These are phyloP conservation scores for Matsumurasca onukii DNA, from an alignment of 1,140 invertebrate genomes.

Conservation along the genomic window DNA sequence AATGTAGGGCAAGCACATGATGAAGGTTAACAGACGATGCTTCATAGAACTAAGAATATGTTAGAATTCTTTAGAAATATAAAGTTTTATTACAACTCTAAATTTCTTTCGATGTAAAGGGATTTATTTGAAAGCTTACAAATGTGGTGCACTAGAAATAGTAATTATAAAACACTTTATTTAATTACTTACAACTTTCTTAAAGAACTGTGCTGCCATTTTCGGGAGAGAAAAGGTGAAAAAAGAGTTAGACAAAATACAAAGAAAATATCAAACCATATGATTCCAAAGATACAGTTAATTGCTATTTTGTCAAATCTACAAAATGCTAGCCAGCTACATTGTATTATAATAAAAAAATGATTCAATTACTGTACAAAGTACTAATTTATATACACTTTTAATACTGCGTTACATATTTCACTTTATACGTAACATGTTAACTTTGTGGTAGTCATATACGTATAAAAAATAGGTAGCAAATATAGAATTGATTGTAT, in stretches of 20 bases:
- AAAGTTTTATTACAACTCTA: neutral
- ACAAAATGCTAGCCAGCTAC: too few relatives aligned
- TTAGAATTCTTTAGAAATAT: neutral
- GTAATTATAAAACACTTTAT: neutral
- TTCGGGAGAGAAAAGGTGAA: neutral
- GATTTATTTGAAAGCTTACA: neutral
- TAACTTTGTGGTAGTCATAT: too few relatives aligned
- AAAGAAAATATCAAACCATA: neutral
- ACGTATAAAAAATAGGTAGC: too few relatives aligned
- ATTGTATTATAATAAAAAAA: too few relatives aligned
- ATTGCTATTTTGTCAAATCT: neutral
- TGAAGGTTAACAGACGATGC: constrained; percentile 17
- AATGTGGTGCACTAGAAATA: neutral
- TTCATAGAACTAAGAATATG: too few relatives aligned
- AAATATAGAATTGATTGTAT: too few relatives aligned
- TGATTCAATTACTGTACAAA: too few relatives aligned
- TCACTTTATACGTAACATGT: too few relatives aligned
- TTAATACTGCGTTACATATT: too few relatives aligned
- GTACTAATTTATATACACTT: too few relatives aligned
- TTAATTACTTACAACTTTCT: constrained; percentile 24
- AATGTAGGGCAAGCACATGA: neutral
- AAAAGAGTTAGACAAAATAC: neutral
- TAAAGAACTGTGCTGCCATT: constrained; percentile 19
- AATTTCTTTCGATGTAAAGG: neutral
- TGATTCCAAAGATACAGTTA: neutral